Evolutionary conservation across 1,140 invertebrate species (phyloP), one percentile per base, ranked within the genome.

Genomic region (Pseudobourletiella spinata): DNA sequence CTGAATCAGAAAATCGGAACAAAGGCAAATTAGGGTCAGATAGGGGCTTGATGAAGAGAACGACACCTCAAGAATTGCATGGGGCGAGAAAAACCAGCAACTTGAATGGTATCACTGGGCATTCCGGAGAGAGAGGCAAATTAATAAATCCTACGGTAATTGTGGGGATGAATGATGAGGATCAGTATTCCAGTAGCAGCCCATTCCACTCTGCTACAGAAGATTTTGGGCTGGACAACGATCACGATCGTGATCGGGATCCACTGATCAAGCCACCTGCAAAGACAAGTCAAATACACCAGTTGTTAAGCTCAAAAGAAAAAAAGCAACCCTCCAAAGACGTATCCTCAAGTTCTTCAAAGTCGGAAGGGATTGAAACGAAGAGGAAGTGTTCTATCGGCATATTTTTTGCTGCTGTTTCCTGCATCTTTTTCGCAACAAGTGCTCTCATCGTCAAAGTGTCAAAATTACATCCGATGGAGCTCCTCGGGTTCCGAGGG

Each of bases 361-460:
- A 11, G 8, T 39, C 32, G 32, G 32, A 39, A 8, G n/a, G n/a
- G n/a, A n/a, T 11, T 39, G 24, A 16, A 15, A 26, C 2, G 3
- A 25, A 29, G 35, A 29, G 30, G 18, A 60, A 59, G 26, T 66
- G 61, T 28, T 66, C 68, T 8, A 43, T 69, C 20, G 68, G 68
- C 2, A 69, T 69, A 22, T 44, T 69, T 20, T 51, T 69, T 24
- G 68, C 68, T 8, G 65, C 68, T 2, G 54, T 69, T 11, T 69
- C 68, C 18, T 69, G 68, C 48, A 51, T 69, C 24, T 69, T 69
- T 52, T 69, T 69, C 26, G 68, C 68, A 42, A 69, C 68, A 26
- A 69, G 64, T 64, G 61, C 68, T 1, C 59, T 69, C 20, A 69
- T 69, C 20, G 68, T 69, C 1, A 69, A 69, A 65, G 39, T 69